Conservation (phyloP, 2,113 vertebrate species). For the Chionodraco myersi region DNA sequence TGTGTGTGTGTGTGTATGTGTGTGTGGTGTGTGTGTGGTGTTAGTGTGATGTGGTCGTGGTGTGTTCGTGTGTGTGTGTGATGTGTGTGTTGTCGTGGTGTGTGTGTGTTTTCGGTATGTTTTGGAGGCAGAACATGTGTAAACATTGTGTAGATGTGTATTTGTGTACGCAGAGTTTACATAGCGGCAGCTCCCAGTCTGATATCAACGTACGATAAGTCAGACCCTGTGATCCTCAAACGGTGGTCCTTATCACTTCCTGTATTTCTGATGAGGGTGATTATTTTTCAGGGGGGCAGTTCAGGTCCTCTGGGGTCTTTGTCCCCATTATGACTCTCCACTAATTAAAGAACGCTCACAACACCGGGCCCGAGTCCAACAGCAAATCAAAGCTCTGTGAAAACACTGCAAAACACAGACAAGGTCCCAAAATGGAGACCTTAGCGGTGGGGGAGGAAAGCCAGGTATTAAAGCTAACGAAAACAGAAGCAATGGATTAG, state of each 20-base stretch:
- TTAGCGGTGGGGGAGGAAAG: slow-evolving; percentile 37
- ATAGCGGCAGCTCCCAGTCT: slow-evolving; percentile 3
- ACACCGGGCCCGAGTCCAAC: slow-evolving; percentile 35
- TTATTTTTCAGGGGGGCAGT: slow-evolving; percentile 52
- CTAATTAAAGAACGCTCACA: slow-evolving; percentile 61
- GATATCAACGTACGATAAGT: slow-evolving; percentile 47
- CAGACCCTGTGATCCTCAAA: slow-evolving; percentile 70
- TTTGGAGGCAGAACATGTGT: too few species aligned
- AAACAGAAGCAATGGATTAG: slow-evolving; percentile 27
- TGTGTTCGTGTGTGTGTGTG: too few species aligned
- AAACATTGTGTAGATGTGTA: too few species aligned
- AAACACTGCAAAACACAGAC: slow-evolving; percentile 45
- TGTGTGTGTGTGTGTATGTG: too few species aligned
- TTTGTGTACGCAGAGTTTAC: slow-evolving; percentile 47
- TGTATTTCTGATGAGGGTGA: slow-evolving; percentile 60
- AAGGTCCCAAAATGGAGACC: slow-evolving; percentile 48
- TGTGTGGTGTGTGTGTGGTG: too few species aligned
- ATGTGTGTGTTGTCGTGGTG: too few species aligned
- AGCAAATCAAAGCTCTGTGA: slow-evolving; percentile 62
- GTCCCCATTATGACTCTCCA: slow-evolving; percentile 55
- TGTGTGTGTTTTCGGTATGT: not conserved
- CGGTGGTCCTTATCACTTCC: slow-evolving; percentile 72
- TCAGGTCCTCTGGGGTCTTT: slow-evolving; percentile 61
- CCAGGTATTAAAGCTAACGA: slow-evolving; percentile 26
- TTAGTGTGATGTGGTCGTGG: too few species aligned